Evolutionary conservation across 1,140 invertebrate genomes (phyloP), one percentile per base, ranked within the genome.

Genomic region (Pseudomyrmex gracilis): DNA sequence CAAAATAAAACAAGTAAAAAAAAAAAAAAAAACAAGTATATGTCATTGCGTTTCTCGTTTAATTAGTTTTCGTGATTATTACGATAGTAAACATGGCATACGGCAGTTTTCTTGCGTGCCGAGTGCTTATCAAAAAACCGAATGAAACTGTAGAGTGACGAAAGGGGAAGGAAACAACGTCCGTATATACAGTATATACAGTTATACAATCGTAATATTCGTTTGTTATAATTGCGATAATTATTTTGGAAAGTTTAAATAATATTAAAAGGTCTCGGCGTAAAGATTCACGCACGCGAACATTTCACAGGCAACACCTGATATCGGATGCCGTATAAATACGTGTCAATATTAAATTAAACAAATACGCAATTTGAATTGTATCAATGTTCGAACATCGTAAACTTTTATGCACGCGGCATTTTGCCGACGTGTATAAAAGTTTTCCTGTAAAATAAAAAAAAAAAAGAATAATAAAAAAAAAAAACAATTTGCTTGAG

Each of bases 121-220:
- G 58, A 17, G 45, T 60, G 60, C 85, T 88, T 87, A 88, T 88
- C 87, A 34, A 84, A 57, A 47, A 85, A 88, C 64, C 64, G 71
- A 84, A 85, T 68, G 70, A 61, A 57, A 45, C 43, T 43, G 45
- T 57, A 70, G 60, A 20, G 20, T 43, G 55, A 15, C 17, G 61
- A 8, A 60, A 15, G 53, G 13, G 15, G 34, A 45, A 7, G 13
- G 15, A 34, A 68, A 45, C 45, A 53, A 73, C 58, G 22, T 61
- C 53, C 88, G 76, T n/a, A n/a, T n/a, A n/a, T n/a, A n/a, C n/a
- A n/a, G 84, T 84, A 84, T 7, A 34, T 34, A 88, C 80, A 73
- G 82, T 83, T 88, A 85, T 73, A 80, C 34, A 0, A 34, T 34
- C 34, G 34, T 34, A 7, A 34, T 34, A 34, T 34, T 34, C 5